A percentile compares a stretch with the other conserved stretches of the same genome.
phyloP scores from a whole-genome alignment of 2,888 invertebrate genomes.

The Polia nebulosa region DNA sequence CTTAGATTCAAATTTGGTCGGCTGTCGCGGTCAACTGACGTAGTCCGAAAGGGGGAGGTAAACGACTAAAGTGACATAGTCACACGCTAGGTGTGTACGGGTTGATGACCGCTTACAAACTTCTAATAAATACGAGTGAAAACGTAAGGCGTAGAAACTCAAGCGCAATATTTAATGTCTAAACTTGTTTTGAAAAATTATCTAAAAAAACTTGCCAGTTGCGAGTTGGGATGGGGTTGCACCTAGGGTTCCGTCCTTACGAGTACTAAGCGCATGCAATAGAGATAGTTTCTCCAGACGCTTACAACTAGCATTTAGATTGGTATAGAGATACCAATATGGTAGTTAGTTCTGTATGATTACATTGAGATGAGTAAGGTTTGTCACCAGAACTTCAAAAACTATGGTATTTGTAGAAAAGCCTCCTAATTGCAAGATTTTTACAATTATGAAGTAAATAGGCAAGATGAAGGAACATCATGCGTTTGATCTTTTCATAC shows the following conservation, averaged over 20 bases:
- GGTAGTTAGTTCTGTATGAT: not conserved
- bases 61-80: conserved; percentile 9
- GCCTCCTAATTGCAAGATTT: not conserved
- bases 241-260: conserved; percentile 16
- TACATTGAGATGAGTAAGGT: not conserved
- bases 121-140: conserved; percentile 42
- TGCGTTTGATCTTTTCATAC: not conserved
- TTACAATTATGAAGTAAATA: not conserved
- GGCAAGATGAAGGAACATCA: not conserved
- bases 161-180: conserved; percentile 41
- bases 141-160: conserved; percentile 46
- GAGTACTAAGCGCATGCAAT: conserved; percentile 20
- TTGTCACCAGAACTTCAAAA: too few species aligned
- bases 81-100: conserved; percentile 6
- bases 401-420: not conserved
- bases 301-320: not conserved
- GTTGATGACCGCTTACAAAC: conserved; percentile 49
- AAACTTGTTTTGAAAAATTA: conserved; percentile 48
- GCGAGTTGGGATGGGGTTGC: conserved; percentile 17
- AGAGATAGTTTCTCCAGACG: conserved; percentile 7
- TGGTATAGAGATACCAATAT: too few species aligned
- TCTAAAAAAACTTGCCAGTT: conserved; percentile 6
- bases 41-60: not conserved
- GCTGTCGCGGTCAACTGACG: not conserved
- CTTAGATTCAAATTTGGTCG: not conserved